Evolutionary conservation across 2,797 vertebrate species (phyloP), one percentile per base, ranked within the genome.

Genomic region (Notolabrus celidotus): DNA sequence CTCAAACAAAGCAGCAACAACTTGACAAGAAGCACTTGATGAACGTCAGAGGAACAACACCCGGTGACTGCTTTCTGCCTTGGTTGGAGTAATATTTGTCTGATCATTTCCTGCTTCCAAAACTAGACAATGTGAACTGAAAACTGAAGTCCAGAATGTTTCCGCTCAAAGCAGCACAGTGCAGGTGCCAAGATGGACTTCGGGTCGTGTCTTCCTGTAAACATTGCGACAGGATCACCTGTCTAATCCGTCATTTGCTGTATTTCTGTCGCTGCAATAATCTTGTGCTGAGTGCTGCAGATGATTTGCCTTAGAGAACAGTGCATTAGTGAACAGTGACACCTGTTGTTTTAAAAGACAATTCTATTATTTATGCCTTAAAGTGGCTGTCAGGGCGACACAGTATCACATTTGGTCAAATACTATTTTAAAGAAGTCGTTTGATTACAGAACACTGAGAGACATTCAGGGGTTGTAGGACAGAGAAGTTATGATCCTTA

Each of bases 231-330:
- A 1, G 46, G 46, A 25, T 12, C 66, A 53, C 36, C 23, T 7
- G 67, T 74, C 46, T 41, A 45, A 11, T 52, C 67, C 14, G 36
- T 81, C 12, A 22, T 72, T 77, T 59, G 41, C 80, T 73, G 56
- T 74, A 55, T 85, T 68, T 50, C 20, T 33, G 51, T 71, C 7
- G 33, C 67, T 25, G 38, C 20, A 42, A 31, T 55, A 56, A 43
- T 76, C 17, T 61, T 66, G 47, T 61, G 53, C 51, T 57, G 61
- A 76, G 77, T 71, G 72, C 78, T 80, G 79, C 15, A 12, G 73
- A 74, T 79, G 68, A 81, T 27, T 78, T 77, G 87, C 89, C 86
- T 91, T 88, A 77, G 74, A 77, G 76, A 81, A 62, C 65, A 51
- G 67, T 70, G 49, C 72, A 38, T 65, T 65, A 67, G 49, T 45